Evolutionary conservation across 2,888 invertebrate genomes (phyloP).

Genomic region (Protonemura montana): DNA sequence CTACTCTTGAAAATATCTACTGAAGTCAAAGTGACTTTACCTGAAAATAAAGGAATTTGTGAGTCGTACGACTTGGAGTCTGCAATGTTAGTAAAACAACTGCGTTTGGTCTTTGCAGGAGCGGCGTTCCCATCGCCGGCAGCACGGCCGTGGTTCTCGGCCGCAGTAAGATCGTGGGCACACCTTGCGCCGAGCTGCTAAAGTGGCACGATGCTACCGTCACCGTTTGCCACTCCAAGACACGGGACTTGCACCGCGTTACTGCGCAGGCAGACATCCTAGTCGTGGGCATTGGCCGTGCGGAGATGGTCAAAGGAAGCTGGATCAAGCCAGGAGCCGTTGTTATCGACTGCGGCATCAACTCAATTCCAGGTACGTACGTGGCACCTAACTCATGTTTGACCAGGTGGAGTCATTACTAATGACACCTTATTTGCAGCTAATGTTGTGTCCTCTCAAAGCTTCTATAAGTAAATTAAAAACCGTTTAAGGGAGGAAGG

Average conservation of each 20-base stretch:
- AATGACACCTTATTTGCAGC: no score
- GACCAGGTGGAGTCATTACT: no score
- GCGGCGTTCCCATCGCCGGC: constrained; percentile 80
- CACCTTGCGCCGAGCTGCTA: constrained; percentile 91
- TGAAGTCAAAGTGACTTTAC: no score
- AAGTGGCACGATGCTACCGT: constrained; percentile 98
- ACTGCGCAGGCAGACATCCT: constrained; percentile 88
- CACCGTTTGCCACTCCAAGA: constrained; percentile 95
- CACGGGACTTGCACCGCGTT: constrained; percentile 80
- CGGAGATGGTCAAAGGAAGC: constrained; percentile 89
- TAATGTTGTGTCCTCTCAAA: no score
- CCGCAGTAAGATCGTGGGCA: constrained; percentile 97
- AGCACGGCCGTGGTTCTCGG: constrained; percentile 93
- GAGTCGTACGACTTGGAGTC: no score
- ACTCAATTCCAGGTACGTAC: constrained; percentile 84
- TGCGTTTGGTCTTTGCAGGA: constrained; percentile 59
- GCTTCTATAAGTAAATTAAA: no score
- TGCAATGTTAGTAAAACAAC: no score
- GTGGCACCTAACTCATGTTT: no score
- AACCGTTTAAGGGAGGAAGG: no score
- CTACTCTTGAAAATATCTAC: no score
- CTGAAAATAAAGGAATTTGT: no score
- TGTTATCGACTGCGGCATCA: constrained; percentile 99
- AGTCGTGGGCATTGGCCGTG: constrained; percentile 92
- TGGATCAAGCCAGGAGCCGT: constrained; percentile 99